Base-by-base conservation (phyloP, 2,113 vertebrate species). In the Silurus glanis region DNA sequence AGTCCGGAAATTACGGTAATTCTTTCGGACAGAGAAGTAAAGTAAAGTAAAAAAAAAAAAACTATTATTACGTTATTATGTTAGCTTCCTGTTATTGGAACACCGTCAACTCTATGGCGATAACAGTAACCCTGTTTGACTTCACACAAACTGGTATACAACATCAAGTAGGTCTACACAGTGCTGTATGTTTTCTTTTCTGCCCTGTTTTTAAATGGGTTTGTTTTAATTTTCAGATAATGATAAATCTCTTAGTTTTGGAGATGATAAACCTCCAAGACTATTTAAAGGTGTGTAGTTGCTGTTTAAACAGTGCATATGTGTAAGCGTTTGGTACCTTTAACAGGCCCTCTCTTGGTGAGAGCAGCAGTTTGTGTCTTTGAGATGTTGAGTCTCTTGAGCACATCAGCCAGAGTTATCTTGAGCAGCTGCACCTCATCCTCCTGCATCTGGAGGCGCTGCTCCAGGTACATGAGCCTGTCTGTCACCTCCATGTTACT, bases 361-460 rank as follows among this genome's bases (percentile, higher is more conserved):
- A 95, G 94, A 92, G 95, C 92, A 2, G 97, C 96, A 91, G 97
- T 96, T 85, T 97, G 96, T 86, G 98, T 97, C 91, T 99, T 97
- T 0, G 97, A 96, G 90, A 97, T 94, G 92, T 97, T 97, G 91
- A 99, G 95, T 90, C 98, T 95, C 90, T 98, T 96, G 72, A 99
- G 97, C 58, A 99, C 98, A 13, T 99, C 97, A 0, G 97, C 96
- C 93, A 99, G 94, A 0, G 97, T 96, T 55, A 98, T 96, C 91
- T 99, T 99, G 88, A 99, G 93, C 93, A 99, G 94, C 94, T 98
- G 98, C 90, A 99, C 97, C 90, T 99, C 98, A 6, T 99, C 98
- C 56, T 99, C 98, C 87, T 99, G 98, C 96, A 98, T 97, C 94
- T 99, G 98, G 89, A 99, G 97, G 0, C 97, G 96, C 92, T 99